Base-by-base conservation (phyloP, 2,113 vertebrate genomes). In the Anoura caudifer region DNA sequence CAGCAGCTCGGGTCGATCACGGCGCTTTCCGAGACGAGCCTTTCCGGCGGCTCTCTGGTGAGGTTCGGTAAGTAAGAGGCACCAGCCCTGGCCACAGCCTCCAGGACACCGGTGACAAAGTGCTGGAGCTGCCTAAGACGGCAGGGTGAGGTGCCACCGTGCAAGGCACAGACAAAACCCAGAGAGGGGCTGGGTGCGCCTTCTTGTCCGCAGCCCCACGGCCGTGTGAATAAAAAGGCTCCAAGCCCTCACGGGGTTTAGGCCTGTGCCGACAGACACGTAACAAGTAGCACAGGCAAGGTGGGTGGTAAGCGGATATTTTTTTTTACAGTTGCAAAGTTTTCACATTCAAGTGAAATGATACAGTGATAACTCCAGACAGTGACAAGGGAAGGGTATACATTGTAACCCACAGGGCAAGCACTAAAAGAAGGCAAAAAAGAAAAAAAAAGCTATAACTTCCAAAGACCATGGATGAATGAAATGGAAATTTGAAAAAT, bases 1-100 rank as follows among this genome's bases (percentile, higher is more conserved):
- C n/a, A 12, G 16, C 17, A n/a, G 19, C 47, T 16, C 11, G 24
- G 50, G 69, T 45, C 43, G 28, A 54, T 13, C 26, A 7, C 80
- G 24, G 36, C 28, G 14, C 17, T 26, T 73, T 41, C 15, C 14
- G 47, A 45, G 26, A 36, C 19, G 13, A 45, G 43, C 15, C 15
- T 50, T 43, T 43, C 6, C 50, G 26, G 13, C 9, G 0, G 0
- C 61, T 38, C 28, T 0, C 0, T 1, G 10, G 28, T 2, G n/a
- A 14, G 38, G 3, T 10, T 2, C 59, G 4, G 0, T 20, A 36
- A 33, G 0, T 20, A 36, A 33, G 28, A 20, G 6, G 28, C 7
- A 3, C 14, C 31, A 54, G 45, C 43, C 69, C n/a, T 14, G 15
- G 24, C 19, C 1, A 0, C 1, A 17, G 43, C 13, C 26, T 7